Evolutionary conservation across 1,140 invertebrate species (phyloP), one percentile per base, ranked within the genome.

Genomic region (Daktulosphaira vitifoliae): DNA sequence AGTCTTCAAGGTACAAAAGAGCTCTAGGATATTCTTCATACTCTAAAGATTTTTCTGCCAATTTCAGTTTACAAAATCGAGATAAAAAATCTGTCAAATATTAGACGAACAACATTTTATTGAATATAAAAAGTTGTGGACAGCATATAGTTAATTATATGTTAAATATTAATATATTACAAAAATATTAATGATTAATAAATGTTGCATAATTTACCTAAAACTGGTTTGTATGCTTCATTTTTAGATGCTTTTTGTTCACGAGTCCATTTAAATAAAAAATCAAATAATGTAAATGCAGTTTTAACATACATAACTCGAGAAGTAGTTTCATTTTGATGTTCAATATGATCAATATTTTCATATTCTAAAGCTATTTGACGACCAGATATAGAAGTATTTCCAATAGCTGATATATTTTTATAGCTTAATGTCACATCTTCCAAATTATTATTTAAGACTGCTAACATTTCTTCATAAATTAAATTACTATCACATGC

Each of bases 1-100:
- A 84, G 50, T 83, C 72, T 71, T 90, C 87, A 18, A 89, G 70
- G 71, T 88, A 89, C 71, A 87, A 81, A 18, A 89, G 69, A 0
- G 87, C 83, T 15, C 87, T 75, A 51, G 86, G 81, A 71, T 87
- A 82, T 71, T 89, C 87, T 0, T 81, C 82, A 56, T 83, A 86
- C 13, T 82, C 77, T 69, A 84, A 88, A 70, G 86, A 87, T 25
- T 82, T 83, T 25, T 81, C 76, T 1, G 87, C 82, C 51, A 89
- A 76, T 18, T 79, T 73, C n/a, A 85, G 71, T 70, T 84, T 84
- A 65, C 84, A 81, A 59, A 89, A 81, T 67, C 70, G 76, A 72
- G 38, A 76, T 69, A 68, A 82, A 68, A 74, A 88, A 79, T 68
- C 76, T 73, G 54, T n/a, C n/a, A 51, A 77, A 33, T 11, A 33